Evolutionary conservation across 1,140 invertebrate genomes (phyloP).

Genomic region (Dendroctonus valens): DNA sequence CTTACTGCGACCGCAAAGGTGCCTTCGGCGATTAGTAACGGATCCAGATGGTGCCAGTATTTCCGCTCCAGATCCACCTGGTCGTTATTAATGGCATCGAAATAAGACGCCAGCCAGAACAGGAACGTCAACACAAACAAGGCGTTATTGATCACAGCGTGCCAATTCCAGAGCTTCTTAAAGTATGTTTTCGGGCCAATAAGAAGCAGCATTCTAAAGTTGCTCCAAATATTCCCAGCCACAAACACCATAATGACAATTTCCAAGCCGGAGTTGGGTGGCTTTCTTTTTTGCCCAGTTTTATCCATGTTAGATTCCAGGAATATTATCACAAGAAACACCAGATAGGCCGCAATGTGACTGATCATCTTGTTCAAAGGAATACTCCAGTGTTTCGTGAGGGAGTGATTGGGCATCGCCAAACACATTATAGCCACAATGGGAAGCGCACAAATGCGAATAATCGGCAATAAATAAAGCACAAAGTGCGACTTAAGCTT

Average conservation of each 20-base stretch:
- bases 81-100: conserved; percentile 51
- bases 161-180: conserved; percentile 55
- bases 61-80: conserved; percentile 58
- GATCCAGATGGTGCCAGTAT: conserved; percentile 69
- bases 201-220: conserved; percentile 54
- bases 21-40: conserved; percentile 69
- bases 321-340: conserved; percentile 63
- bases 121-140: conserved; percentile 54
- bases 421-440: conserved; percentile 52
- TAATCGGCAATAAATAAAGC: conserved; percentile 47
- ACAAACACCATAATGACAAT: conserved; percentile 52
- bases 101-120: conserved; percentile 54
- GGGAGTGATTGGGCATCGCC: conserved; percentile 49
- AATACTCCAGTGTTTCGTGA: conserved; percentile 52
- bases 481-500: conserved; percentile 47
- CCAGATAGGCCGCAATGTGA: conserved; percentile 59
- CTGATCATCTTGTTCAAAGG: conserved; percentile 61
- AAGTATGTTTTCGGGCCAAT: conserved; percentile 56
- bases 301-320: conserved; percentile 58
- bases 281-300: conserved; percentile 53
- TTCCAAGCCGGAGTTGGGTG: conserved; percentile 56
- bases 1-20: conserved; percentile 70
- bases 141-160: conserved; percentile 51
- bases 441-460: conserved; percentile 52
- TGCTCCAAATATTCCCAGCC: conserved; percentile 51